Base-by-base conservation (phyloP, 2,888 invertebrate species). In the Monoplex corrugatus region DNA sequence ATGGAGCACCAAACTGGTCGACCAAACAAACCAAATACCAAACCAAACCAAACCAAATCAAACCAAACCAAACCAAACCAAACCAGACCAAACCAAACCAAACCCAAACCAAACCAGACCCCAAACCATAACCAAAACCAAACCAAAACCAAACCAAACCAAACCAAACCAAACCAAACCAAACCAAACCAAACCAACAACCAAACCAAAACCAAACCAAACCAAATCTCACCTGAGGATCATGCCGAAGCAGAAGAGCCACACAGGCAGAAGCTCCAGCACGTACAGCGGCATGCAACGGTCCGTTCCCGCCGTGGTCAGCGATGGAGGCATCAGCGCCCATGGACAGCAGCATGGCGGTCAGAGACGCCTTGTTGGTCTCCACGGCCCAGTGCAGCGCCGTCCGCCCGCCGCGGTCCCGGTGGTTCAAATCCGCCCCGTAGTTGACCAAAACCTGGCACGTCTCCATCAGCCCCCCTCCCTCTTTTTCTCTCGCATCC, bases 321-420 rank as follows among this genome's bases (percentile, higher is more conserved):
- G 50, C 50, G 28, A 92, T 19, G 35, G n/a, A 98, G 96, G 99
- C 97, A 95, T 99, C 98, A 19, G 99, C 99, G 72, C 98, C 98
- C 93, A 98, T 98, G 75, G 98, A 98, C 88, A 99, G 96, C 89
- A 99, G 97, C 91, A 98, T 98, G 93, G 98, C 98, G 91, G 98
- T 92, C 82, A 96, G 87, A 10, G 92, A 91, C 13, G 91, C 89
- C 91, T 95, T 96, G 23, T 95, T 95, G 0, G 94, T 94, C 8
- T 95, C 93, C 91, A 99, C 98, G 44, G 99, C 99, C 94, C 99
- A 97, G 96, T 99, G 98, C 88, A 99, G 97, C 19, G 99, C 98
- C 23, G 99, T 98, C 95, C 99, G 98, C 2, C 99, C 99, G 96
- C 99, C 98, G 93, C 98, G 98, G 97, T 96, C 96, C 86, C 88